Evolutionary conservation across 92 coral and sea anemone species (phyloP).

Genomic region (Nematostella vectensis): DNA sequence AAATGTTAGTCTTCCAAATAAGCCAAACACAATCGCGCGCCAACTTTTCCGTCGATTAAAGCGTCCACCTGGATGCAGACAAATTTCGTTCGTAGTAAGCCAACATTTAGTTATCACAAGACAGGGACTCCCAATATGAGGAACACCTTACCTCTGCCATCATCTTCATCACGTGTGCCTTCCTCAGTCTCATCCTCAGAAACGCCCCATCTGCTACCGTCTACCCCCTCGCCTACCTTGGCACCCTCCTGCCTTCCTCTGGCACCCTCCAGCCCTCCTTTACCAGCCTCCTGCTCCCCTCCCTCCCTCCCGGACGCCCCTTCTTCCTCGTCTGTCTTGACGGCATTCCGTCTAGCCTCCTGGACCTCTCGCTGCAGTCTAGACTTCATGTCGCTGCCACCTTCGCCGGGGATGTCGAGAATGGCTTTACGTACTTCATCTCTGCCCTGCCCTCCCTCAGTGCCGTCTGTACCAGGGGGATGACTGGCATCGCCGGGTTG

Average conservation of each 20-base stretch:
- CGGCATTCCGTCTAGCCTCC: background rate
- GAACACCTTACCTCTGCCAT: background rate
- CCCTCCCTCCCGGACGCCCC: background rate
- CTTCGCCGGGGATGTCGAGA: background rate
- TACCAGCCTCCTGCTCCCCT: background rate
- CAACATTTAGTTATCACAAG: too few species aligned
- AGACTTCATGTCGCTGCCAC: background rate
- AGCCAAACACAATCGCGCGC: too few species aligned
- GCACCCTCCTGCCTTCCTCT: too few species aligned
- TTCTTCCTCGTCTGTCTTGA: background rate
- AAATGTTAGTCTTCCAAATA: too few species aligned
- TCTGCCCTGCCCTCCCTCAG: background rate
- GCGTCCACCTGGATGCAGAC: too few species aligned
- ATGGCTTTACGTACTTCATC: background rate
- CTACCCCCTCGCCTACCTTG: background rate
- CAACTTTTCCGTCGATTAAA: too few species aligned
- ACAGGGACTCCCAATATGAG: too few species aligned
- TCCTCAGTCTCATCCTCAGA: background rate
- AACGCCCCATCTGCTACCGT: background rate
- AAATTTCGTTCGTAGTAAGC: too few species aligned
- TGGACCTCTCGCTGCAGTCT: constrained; percentile 1
- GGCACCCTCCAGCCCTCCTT: background rate
- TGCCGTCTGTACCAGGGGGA: background rate
- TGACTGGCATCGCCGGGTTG: background rate
- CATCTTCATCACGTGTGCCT: background rate